Conservation (phyloP, 2,113 vertebrate genomes). For the Vulpes ferrilata region DNA sequence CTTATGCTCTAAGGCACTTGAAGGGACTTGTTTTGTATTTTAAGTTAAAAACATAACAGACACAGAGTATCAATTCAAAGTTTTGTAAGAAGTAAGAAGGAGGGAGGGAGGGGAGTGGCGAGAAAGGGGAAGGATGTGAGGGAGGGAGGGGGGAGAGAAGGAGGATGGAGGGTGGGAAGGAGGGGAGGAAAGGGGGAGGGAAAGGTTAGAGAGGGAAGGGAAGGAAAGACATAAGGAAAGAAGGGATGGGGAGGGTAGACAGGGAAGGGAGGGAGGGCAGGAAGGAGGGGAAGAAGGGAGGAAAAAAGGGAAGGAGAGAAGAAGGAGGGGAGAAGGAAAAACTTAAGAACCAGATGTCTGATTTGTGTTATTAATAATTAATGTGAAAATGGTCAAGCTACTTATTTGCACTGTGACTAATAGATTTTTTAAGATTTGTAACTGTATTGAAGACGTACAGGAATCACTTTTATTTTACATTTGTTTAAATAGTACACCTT, state of each 20-base stretch:
- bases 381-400: neutral
- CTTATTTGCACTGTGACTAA: neutral
- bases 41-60: neutral
- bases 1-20: neutral
- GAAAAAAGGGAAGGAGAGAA: accelerated
- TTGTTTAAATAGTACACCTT: neutral
- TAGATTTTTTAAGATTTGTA: neutral
- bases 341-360: neutral
- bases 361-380: neutral
- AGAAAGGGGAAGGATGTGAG: accelerated
- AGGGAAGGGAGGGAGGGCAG: neutral
- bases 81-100: neutral
- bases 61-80: neutral
- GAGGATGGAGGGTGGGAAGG: too few relatives aligned
- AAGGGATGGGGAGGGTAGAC: too few relatives aligned
- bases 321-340: neutral
- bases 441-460: neutral
- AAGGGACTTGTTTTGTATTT: neutral
- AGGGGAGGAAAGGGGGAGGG: too few relatives aligned
- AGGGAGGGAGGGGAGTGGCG: too few relatives aligned
- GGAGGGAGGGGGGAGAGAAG: too few relatives aligned
- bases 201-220: too few relatives aligned
- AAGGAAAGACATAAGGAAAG: accelerated
- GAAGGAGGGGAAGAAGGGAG: accelerated
- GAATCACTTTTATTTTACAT: neutral